Percentiles rank a stretch among this genome's conserved stretches.
Conservation (phyloP, 2,113 vertebrate genomes). For the Arenaria interpres region DNA sequence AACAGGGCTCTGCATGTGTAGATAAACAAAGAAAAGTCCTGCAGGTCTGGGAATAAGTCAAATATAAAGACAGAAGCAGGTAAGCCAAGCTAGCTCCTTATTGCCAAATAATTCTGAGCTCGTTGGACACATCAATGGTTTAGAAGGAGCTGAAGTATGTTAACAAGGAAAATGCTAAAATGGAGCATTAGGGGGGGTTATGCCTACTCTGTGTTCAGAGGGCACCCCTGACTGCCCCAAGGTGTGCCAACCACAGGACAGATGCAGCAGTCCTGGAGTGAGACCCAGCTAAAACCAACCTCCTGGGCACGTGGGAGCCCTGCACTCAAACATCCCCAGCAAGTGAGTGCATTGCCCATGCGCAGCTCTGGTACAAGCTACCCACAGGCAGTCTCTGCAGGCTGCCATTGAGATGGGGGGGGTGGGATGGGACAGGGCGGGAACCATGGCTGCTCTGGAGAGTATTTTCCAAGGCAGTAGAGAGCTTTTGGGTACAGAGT, state of each 20-base stretch:
- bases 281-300: not conserved
- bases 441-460: not conserved
- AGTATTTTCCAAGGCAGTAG: not conserved
- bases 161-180: not conserved
- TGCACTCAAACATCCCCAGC: not conserved
- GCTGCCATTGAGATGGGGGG: not conserved
- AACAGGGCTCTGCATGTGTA: not conserved
- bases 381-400: not conserved
- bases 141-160: not conserved
- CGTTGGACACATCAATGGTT: rapidly evolving
- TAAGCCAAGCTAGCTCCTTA: not conserved
- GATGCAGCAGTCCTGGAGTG: not conserved
- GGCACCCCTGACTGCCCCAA: not conserved
- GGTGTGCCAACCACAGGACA: not conserved
- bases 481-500: not conserved
- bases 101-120: not conserved
- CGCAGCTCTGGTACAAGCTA: not conserved
- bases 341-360: not conserved
- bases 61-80: not conserved
- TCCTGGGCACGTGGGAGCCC: rapidly evolving
- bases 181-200: not conserved
- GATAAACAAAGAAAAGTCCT: not conserved
- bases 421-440: not conserved
- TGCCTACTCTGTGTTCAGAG: not conserved
- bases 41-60: not conserved